Evolutionary conservation across 2,888 invertebrate species (phyloP).

Genomic region (Nemoura dubitans): DNA sequence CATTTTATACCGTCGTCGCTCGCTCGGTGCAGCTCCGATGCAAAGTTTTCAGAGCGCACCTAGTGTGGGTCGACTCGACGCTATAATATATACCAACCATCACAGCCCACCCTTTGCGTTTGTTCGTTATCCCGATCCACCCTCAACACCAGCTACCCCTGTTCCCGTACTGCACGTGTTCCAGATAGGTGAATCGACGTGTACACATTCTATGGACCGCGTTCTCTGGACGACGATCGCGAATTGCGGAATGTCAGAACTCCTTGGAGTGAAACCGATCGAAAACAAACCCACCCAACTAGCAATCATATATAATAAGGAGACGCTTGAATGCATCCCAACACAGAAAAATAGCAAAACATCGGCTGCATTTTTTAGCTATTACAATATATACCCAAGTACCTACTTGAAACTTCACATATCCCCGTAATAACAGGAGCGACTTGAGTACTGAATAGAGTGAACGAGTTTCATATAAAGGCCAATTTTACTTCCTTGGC

Average conservation of each 20-base stretch:
- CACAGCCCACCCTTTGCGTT: neutral
- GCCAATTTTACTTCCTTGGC: neutral
- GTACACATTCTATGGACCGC: neutral
- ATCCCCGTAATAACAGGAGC: neutral
- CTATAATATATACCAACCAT: too few relatives aligned
- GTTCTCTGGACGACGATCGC: neutral
- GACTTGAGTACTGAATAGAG: neutral
- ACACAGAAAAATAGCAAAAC: neutral
- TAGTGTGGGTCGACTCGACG: too few relatives aligned
- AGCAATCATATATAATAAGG: neutral
- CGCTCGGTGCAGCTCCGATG: neutral
- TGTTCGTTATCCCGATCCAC: constrained; percentile 8
- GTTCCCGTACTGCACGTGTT: neutral
- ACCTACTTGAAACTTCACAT: too few relatives aligned
- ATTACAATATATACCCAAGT: neutral
- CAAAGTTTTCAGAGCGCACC: constrained; percentile 9
- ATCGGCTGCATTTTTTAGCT: neutral
- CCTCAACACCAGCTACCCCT: neutral
- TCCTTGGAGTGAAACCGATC: neutral
- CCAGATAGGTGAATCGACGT: neutral
- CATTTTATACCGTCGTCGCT: neutral
- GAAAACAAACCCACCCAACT: neutral
- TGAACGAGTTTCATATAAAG: neutral
- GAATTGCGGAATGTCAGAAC: neutral
- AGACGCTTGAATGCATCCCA: neutral